Evolutionary conservation across 30 jellyfish, hydroid and myxozoan genomes (phyloP).

Genomic region (Pseudorhiza aurosa): DNA sequence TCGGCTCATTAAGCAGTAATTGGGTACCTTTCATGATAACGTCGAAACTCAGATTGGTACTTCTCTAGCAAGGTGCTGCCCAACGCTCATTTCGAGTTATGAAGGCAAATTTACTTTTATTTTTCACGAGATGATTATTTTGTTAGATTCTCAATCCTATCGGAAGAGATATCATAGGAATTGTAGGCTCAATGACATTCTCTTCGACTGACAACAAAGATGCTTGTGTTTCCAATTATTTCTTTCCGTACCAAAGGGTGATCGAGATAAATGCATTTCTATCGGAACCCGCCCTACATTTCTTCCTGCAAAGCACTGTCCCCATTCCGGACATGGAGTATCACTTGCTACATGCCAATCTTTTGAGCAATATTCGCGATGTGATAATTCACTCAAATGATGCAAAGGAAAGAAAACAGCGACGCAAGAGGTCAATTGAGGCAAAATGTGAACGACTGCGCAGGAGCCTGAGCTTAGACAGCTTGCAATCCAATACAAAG

Average conservation of each 20-base stretch:
- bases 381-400: slow-evolving; percentile 69
- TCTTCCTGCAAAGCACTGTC: slow-evolving; percentile 89
- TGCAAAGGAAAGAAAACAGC: slow-evolving; percentile 61
- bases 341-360: slow-evolving; percentile 72
- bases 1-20: no score
- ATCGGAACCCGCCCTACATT: slow-evolving; percentile 96
- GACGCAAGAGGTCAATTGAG: slow-evolving; percentile 26
- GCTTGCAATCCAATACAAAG: slow-evolving; percentile 49
- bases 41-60: no score
- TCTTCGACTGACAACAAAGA: no score
- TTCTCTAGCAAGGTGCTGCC: no score
- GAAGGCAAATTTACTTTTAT: no score
- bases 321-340: slow-evolving; percentile 87
- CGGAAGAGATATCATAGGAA: no score
- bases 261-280: slow-evolving; percentile 91
- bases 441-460: slow-evolving; percentile 60
- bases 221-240: no score
- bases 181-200: no score
- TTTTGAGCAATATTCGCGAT: slow-evolving; percentile 89
- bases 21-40: no score
- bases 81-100: no score
- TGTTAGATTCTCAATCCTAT: no score
- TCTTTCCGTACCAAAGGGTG: slow-evolving; percentile 45
- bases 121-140: no score
- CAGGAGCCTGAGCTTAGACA: slow-evolving; percentile 82